phyloP scores from a whole-genome alignment of 30 jellyfish, hydroid and myxozoan genomes.

The Chironex yamaguchii region DNA sequence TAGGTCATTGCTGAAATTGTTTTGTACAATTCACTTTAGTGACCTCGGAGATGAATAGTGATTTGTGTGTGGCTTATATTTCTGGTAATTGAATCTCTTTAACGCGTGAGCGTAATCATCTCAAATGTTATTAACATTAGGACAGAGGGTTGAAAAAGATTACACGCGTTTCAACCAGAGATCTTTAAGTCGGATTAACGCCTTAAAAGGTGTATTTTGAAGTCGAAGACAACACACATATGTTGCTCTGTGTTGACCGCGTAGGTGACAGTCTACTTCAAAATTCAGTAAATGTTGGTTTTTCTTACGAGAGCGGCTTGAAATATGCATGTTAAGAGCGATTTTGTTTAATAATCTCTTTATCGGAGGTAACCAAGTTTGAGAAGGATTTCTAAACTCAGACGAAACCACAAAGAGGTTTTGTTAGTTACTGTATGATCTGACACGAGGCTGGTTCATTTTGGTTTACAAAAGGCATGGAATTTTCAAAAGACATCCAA shows the following conservation, averaged over 20 bases:
- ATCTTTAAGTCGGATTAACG: too few species aligned
- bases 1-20: too few species aligned
- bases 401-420: background rate
- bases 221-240: too few species aligned
- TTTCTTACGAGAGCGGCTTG: background rate
- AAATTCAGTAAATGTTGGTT: background rate
- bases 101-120: too few species aligned
- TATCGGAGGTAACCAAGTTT: background rate
- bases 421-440: background rate
- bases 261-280: background rate
- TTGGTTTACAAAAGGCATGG: background rate
- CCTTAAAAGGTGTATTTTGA: too few species aligned
- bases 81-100: too few species aligned
- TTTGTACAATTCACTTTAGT: too few species aligned
- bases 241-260: background rate
- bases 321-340: background rate
- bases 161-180: too few species aligned
- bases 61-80: too few species aligned
- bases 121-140: too few species aligned
- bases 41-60: too few species aligned
- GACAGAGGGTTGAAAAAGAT: too few species aligned
- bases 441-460: background rate
- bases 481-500: background rate
- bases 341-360: background rate
- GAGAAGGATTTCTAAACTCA: background rate